Evolutionary conservation across 2,888 invertebrate species (phyloP).

Genomic region (Lymantria dispar): DNA sequence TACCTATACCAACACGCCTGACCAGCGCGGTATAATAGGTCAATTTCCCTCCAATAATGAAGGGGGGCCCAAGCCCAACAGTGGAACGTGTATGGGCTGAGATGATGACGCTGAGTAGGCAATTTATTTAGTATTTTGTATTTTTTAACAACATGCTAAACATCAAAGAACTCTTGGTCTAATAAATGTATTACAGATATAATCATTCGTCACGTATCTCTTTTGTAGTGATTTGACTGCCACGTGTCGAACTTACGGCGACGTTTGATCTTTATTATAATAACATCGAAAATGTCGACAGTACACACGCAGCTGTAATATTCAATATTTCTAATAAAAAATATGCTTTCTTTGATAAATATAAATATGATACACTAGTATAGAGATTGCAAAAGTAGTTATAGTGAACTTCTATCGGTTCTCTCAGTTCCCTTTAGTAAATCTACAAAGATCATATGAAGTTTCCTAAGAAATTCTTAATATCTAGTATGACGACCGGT

Average conservation of each 20-base stretch:
- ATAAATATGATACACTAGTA: background rate
- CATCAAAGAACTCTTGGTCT: slow-evolving; percentile 17
- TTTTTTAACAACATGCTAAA: slow-evolving; percentile 3
- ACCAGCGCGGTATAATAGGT: too few relatives aligned
- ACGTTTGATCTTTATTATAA: slow-evolving; percentile 57
- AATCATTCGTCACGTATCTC: slow-evolving; percentile 45
- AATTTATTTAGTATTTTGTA: too few relatives aligned
- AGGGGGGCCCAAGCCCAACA: too few relatives aligned
- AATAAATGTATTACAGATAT: slow-evolving; percentile 24
- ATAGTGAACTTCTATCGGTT: too few relatives aligned
- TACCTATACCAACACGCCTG: too few relatives aligned
- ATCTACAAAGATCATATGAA: too few relatives aligned
- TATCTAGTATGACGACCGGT: background rate
- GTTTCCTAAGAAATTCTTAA: too few relatives aligned
- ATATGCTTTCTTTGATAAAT: background rate
- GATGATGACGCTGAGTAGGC: too few relatives aligned
- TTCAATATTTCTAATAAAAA: background rate
- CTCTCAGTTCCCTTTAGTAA: too few relatives aligned
- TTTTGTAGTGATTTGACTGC: slow-evolving; percentile 35
- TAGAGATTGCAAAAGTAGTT: too few relatives aligned
- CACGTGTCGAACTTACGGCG: slow-evolving; percentile 16
- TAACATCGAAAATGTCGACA: background rate
- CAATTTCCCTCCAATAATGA: too few relatives aligned
- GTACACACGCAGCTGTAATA: background rate
- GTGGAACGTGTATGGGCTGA: too few relatives aligned